Percentiles rank a stretch among this genome's conserved stretches.
phyloP scores from a whole-genome alignment of 2,888 invertebrate genomes.

The Choristoneura rosaceana region DNA sequence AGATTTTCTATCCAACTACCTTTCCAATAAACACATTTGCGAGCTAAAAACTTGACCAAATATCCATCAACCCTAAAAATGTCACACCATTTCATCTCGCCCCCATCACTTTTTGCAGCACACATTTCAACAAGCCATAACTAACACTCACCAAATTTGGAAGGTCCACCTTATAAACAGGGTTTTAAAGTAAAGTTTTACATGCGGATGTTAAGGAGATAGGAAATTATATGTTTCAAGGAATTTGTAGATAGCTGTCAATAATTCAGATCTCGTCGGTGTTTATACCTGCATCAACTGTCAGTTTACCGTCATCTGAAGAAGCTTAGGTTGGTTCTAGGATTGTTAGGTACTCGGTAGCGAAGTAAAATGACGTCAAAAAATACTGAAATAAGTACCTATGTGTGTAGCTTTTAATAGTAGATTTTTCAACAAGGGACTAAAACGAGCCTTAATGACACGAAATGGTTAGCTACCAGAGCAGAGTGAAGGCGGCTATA shows the following conservation, averaged over 20 bases:
- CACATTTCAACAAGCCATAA: neutral
- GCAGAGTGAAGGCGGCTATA: too few relatives aligned
- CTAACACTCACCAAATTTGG: neutral
- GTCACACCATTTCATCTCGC: constrained; percentile 21
- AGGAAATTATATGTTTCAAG: neutral
- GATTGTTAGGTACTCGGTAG: neutral
- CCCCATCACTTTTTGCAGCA: constrained; percentile 10
- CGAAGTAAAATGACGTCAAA: neutral
- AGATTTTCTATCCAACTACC: neutral
- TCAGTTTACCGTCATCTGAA: constrained; percentile 25
- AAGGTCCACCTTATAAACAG: neutral
- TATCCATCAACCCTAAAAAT: constrained; percentile 5
- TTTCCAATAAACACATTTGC: neutral
- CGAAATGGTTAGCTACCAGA: too few relatives aligned
- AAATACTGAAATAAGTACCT: neutral
- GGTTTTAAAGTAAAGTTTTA: neutral
- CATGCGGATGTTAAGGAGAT: neutral
- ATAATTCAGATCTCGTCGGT: constrained; percentile 10
- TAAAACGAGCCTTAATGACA: too few relatives aligned
- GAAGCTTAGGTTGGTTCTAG: neutral
- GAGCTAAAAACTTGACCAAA: constrained; percentile 11
- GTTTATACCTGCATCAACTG: constrained; percentile 32
- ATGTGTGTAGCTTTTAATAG: too few relatives aligned
- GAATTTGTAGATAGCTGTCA: constrained; percentile 28
- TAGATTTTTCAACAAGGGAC: too few relatives aligned